Evolutionary conservation across 2,797 vertebrate genomes (phyloP), one percentile per base, ranked within the genome.

Genomic region (Ciconia nigra): DNA sequence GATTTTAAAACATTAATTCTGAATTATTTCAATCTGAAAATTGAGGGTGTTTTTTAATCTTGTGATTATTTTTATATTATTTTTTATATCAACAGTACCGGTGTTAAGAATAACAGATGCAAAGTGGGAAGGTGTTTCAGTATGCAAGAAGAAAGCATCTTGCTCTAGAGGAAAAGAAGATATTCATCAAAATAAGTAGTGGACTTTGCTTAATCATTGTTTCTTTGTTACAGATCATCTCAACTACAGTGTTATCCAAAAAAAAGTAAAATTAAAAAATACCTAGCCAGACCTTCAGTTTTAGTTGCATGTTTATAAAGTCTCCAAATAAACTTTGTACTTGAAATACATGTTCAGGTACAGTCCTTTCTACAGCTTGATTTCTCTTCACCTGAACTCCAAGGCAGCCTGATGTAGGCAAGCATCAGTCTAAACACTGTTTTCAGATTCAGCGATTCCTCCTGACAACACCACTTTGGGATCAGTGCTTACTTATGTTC

Each of bases 91-190:
- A 90, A 76, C 90, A 80, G 65, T 33, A 62, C 61, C 76, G 51
- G 74, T 79, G 80, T 71, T 78, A 86, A 74, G 86, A 93, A 57
- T 54, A 92, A 94, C 94, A 96, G 96, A 87, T 94, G 90, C 44
- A 66, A 87, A 92, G 93, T 94, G 71, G 93, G 93, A 94, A 89
- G 93, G 81, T 94, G 87, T 93, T 90, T 85, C 41, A 52, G 28
- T 31, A 54, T 41, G 66, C 55, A 63, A 79, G 61, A 69, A 90
- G 58, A 31, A 73, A 83, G 29, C 80, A 82, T 87, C 55, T 92
- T 80, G 51, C 83, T 77, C 44, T 21, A 54, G 72, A 65, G 63
- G 74, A 85, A 61, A 67, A 62, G 17, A 83, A 65, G 76, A 87
- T 72, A 92, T 13, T 61, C 42, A 54, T 24, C 18, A 55, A 82